These are phyloP conservation scores for Pyrgilauda ruficollis DNA, from an alignment of 2,113 vertebrate species.

Conservation along the genomic window DNA sequence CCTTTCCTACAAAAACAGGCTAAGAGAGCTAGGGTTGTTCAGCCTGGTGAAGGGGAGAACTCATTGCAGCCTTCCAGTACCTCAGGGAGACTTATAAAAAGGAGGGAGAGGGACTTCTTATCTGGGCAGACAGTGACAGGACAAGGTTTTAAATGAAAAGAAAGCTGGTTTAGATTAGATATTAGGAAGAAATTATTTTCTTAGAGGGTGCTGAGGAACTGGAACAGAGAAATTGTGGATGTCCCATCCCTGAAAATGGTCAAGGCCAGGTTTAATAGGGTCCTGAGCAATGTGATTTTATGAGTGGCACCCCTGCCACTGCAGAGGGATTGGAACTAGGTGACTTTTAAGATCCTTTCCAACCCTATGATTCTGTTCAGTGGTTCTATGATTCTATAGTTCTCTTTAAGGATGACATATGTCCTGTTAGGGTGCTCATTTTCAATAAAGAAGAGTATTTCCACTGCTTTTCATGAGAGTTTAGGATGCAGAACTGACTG, in stretches of 20 bases:
- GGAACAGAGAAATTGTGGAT: neutral
- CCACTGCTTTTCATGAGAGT: neutral
- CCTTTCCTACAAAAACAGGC: neutral
- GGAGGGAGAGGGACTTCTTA: neutral
- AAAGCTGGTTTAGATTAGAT: neutral
- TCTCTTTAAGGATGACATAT: neutral
- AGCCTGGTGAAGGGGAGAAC: neutral
- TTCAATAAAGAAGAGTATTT: neutral
- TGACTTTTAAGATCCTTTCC: neutral
- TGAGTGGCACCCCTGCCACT: neutral
- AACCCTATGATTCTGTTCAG: neutral
- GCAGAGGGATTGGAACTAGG: neutral
- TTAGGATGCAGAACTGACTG: neutral
- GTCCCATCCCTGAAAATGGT: neutral
- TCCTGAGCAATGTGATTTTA: neutral
- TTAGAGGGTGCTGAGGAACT: neutral
- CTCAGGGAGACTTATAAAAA: neutral
- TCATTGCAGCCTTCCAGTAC: neutral
- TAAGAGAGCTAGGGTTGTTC: neutral
- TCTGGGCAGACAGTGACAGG: neutral
- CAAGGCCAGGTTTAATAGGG: neutral
- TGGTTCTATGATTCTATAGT: neutral
- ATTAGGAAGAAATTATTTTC: neutral
- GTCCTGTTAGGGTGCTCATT: neutral
- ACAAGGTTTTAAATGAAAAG: neutral